Conservation (phyloP, 2,797 vertebrate species). For the Premnoplex brunnescens region DNA sequence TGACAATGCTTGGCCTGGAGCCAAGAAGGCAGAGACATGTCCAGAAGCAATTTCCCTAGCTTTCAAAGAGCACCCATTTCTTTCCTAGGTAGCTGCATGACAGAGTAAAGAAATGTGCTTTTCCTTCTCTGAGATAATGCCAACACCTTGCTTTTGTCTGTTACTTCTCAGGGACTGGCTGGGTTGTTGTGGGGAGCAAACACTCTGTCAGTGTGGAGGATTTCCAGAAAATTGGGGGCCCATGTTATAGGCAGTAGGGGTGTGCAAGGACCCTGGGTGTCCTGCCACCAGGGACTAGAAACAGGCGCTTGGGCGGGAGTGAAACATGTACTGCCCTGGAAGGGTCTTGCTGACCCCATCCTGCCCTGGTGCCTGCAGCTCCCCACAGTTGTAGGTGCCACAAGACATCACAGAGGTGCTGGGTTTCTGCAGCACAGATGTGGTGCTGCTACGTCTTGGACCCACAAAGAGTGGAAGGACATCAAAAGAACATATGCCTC, state of each 20-base stretch:
- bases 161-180: rapidly evolving
- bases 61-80: not conserved
- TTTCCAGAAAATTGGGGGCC: not conserved
- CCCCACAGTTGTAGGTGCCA: not conserved
- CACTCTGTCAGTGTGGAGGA: not conserved
- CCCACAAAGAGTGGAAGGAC: not conserved
- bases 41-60: not conserved
- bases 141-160: not conserved
- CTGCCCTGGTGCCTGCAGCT: not conserved
- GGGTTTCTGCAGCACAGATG: slow-evolving; percentile 32
- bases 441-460: not conserved
- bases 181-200: not conserved
- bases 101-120: not conserved
- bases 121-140: not conserved
- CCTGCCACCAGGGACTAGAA: rapidly evolving
- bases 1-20: rapidly evolving
- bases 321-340: rapidly evolving
- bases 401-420: rapidly evolving
- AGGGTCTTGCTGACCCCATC: not conserved
- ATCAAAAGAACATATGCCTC: slow-evolving; percentile 50
- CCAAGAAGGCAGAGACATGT: not conserved
- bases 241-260: rapidly evolving
- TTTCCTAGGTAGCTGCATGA: not conserved
- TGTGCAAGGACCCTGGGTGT: not conserved
- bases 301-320: not conserved